Conservation (phyloP, 2,797 vertebrate genomes). For the Gymnoscopelus microlampas region DNA sequence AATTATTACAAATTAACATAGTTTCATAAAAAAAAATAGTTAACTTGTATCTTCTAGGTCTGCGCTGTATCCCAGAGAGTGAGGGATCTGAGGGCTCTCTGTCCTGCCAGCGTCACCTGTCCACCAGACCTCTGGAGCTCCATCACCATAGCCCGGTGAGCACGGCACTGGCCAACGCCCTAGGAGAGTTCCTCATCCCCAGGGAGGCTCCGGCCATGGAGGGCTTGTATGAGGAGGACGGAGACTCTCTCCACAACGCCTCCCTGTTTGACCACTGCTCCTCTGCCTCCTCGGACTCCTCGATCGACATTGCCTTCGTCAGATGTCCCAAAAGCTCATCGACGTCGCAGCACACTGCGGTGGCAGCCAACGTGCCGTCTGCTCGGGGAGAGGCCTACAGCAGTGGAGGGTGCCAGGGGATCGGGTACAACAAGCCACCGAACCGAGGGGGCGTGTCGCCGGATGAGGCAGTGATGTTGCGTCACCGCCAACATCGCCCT, state of each 20-base stretch:
- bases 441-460: slow-evolving; percentile 73
- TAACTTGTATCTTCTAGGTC: slow-evolving; percentile 74
- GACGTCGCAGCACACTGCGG: slow-evolving; percentile 55
- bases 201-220: slow-evolving; percentile 80
- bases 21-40: too few relatives aligned
- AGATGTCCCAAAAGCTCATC: slow-evolving; percentile 85
- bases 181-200: slow-evolving; percentile 82
- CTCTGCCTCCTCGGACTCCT: slow-evolving; percentile 92
- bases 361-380: slow-evolving; percentile 41
- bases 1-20: too few relatives aligned
- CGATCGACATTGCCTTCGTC: slow-evolving; percentile 94
- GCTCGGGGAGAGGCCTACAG: slow-evolving; percentile 78
- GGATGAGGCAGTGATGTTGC: slow-evolving; percentile 80
- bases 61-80: slow-evolving; percentile 90
- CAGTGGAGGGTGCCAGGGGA: slow-evolving; percentile 50
- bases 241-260: slow-evolving; percentile 81
- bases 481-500: slow-evolving; percentile 85
- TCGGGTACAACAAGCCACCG: slow-evolving; percentile 78
- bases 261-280: slow-evolving; percentile 89
- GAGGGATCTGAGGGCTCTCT: slow-evolving; percentile 68
- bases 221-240: slow-evolving; percentile 87
- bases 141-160: slow-evolving; percentile 60
- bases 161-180: slow-evolving; percentile 81
- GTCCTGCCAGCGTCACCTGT: slow-evolving; percentile 49
- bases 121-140: slow-evolving; percentile 58